A percentile compares a stretch with the other conserved stretches of the same genome.
phyloP scores from a whole-genome alignment of 2,888 invertebrate species.

The Smittia sp. region DNA sequence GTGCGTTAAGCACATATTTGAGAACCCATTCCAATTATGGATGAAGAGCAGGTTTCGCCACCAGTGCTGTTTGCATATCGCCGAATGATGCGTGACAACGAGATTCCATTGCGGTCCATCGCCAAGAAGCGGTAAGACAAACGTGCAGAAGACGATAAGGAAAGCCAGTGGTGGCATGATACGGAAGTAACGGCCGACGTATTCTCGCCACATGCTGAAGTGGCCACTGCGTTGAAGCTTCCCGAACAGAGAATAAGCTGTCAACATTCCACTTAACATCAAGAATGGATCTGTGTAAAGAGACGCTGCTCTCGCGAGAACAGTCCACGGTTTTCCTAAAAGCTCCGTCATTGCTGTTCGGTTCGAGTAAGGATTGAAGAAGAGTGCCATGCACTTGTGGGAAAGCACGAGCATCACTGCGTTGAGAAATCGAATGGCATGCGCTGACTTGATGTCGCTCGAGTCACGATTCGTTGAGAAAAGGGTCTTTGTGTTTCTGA shows the following conservation, averaged over 20 bases:
- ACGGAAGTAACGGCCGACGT: conserved; percentile 53
- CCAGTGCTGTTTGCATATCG: conserved; percentile 66
- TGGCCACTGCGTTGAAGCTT: conserved; percentile 57
- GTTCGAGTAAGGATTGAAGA: conserved; percentile 65
- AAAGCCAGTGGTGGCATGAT: conserved; percentile 64
- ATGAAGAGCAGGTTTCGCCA: conserved; percentile 70
- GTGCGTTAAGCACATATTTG: conserved; percentile 66
- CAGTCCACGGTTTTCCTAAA: conserved; percentile 64
- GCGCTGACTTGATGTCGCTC: conserved; percentile 62
- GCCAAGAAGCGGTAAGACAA: conserved; percentile 61
- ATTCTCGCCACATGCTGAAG: conserved; percentile 61
- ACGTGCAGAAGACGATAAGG: conserved; percentile 65
- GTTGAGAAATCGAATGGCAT: conserved; percentile 65
- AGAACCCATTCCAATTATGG: conserved; percentile 70
- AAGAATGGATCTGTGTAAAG: conserved; percentile 71
- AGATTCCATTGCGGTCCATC: conserved; percentile 69
- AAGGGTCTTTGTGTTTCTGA: conserved; percentile 59
- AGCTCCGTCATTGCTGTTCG: conserved; percentile 64
- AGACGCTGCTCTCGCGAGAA: conserved; percentile 65
- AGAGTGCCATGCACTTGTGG: conserved; percentile 70
- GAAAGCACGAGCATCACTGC: conserved; percentile 62
- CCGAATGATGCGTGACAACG: conserved; percentile 65
- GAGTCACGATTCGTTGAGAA: conserved; percentile 55
- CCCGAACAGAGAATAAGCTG: conserved; percentile 62
- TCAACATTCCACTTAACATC: conserved; percentile 66